Evolutionary conservation across 2,797 vertebrate genomes (phyloP), one percentile per base, ranked within the genome.

Genomic region (Gymnodraco acuticeps): DNA sequence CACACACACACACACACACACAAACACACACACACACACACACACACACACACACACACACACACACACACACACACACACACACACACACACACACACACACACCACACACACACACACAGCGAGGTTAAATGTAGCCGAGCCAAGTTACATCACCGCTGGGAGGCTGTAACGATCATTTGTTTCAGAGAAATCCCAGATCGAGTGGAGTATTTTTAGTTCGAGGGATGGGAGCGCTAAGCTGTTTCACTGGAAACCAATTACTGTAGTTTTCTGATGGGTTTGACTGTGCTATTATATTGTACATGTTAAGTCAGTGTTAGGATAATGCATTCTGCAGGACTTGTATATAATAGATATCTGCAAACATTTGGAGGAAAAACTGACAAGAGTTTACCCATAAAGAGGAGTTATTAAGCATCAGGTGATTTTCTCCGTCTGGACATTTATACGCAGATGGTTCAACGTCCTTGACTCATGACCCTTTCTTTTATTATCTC

Each of bases 401-500:
- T 54, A 43, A 67, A 54, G 33, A 65, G 31, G 59, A 70, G 27
- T 43, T 10, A 55, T 73, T 73, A 60, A 68, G 42, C 52, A 72
- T 84, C 64, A 76, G 43, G 47, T 75, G 51, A 73, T 65, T 70
- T 76, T 51, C 31, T 23, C 63, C 19, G 71, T 71, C 75, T 85
- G 80, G 54, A 70, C 70, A 19, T 38, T 38, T n/a, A 60, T 67
- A 75, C 51, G 58, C 58, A 79, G 56, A 72, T 58, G 72, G 56
- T 70, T 77, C 38, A 63, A 41, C 52, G 80, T 72, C 85, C 79
- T 86, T 79, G 67, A 84, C 64, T 77, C 58, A 0, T 3, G 72
- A 69, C 64, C 33, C 78, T 84, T 47, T 75, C 45, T 73, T 85
- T 64, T 82, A 82, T 86, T 52, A 86, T 87, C 83, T 86, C 48